Evolutionary conservation across 2,888 invertebrate species (phyloP).

Genomic region (Meliscaeva auricollis): DNA sequence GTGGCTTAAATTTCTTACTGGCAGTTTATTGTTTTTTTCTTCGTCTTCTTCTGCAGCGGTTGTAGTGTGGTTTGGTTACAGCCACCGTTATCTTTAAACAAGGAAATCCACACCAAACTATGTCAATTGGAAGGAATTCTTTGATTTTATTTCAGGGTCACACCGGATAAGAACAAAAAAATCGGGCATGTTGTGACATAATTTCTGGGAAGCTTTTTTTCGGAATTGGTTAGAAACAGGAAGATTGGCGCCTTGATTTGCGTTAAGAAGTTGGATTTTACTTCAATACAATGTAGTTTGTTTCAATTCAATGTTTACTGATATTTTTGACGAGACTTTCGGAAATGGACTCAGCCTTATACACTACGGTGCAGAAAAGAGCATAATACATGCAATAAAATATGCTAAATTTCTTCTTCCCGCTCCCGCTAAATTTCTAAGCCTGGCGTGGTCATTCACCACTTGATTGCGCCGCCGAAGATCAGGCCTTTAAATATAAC

Average conservation of each 20-base stretch:
- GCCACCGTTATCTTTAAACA: conserved; percentile 63
- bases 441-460: no score
- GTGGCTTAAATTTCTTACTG: conserved; percentile 62
- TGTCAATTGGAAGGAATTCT: conserved; percentile 50
- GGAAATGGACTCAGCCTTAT: no score
- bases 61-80: conserved; percentile 36
- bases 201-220: conserved; percentile 47
- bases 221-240: conserved; percentile 8
- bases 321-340: no score
- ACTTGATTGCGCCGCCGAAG: no score
- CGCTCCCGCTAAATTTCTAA: no score
- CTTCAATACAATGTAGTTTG: no score
- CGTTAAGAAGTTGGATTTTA: background rate
- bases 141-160: conserved; percentile 57
- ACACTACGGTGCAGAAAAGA: no score
- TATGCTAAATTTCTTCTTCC: no score
- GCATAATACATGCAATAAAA: no score
- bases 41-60: conserved; percentile 33
- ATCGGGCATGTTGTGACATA: conserved; percentile 31
- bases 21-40: background rate
- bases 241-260: conserved; percentile 26
- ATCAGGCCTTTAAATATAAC: no score
- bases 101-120: conserved; percentile 63
- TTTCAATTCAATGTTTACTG: no score
- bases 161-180: conserved; percentile 7